phyloP scores from a whole-genome alignment of 2,888 invertebrate genomes.

The Xanthia icteritia region DNA sequence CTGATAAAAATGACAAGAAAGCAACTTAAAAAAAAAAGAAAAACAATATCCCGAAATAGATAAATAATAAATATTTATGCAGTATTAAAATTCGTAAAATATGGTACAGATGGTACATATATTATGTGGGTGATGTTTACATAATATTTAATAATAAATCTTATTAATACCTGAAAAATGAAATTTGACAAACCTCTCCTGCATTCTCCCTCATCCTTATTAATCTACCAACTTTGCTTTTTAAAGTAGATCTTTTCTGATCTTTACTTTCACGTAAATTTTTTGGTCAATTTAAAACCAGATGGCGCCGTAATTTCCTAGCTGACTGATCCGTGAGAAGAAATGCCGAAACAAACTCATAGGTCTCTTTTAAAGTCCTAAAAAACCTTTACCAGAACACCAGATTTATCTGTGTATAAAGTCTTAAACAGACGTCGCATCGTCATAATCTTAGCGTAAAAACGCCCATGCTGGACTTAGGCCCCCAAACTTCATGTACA shows the following conservation, averaged over 20 bases:
- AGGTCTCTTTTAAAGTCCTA: not conserved
- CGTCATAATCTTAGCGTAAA: not conserved
- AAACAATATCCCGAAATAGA: not conserved
- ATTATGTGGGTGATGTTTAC: not conserved
- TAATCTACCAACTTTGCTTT: not conserved
- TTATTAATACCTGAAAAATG: not conserved
- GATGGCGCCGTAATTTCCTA: no score
- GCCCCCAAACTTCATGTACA: not conserved
- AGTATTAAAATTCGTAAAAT: no score
- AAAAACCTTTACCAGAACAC: not conserved
- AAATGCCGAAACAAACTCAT: not conserved
- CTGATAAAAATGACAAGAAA: not conserved
- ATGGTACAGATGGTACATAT: no score
- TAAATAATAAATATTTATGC: no score
- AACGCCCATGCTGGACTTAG: not conserved
- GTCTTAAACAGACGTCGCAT: no score
- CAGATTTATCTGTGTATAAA: not conserved
- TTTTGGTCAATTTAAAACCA: no score
- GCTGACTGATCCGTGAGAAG: not conserved
- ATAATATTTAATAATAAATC: not conserved
- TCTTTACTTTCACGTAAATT: no score
- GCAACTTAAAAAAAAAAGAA: not conserved
- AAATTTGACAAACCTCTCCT: no score
- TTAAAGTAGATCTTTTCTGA: no score
- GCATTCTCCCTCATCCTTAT: no score